phyloP scores from a whole-genome alignment of 1,140 invertebrate genomes.

The Lethrus apterus region DNA sequence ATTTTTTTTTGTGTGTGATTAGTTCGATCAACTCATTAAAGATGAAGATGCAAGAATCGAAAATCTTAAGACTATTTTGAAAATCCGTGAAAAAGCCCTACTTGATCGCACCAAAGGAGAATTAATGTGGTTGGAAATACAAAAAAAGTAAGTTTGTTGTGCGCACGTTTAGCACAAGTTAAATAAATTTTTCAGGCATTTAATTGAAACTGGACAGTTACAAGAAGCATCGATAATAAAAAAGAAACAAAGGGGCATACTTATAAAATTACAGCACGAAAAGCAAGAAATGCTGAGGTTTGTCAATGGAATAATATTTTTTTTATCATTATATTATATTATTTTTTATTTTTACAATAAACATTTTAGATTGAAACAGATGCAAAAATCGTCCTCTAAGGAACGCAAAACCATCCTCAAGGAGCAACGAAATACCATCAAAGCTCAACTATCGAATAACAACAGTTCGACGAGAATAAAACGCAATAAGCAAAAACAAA shows the following conservation, averaged over 20 bases:
- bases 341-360: conserved; percentile 11
- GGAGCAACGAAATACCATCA: conserved; percentile 35
- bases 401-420: conserved; percentile 34
- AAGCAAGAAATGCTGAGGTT: conserved; percentile 39
- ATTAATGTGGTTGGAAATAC: conserved; percentile 38
- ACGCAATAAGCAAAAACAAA: conserved; percentile 10
- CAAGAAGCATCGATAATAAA: conserved; percentile 37
- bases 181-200: conserved; percentile 28
- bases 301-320: neutral
- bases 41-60: conserved; percentile 38
- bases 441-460: conserved; percentile 29
- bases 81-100: conserved; percentile 36
- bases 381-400: conserved; percentile 36
- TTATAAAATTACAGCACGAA: conserved; percentile 38
- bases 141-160: conserved; percentile 35
- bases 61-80: conserved; percentile 37
- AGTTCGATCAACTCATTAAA: conserved; percentile 39
- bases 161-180: neutral
- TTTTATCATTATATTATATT: conserved; percentile 5
- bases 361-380: conserved; percentile 36
- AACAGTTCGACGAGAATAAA: conserved; percentile 27
- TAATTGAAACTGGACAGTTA: conserved; percentile 36
- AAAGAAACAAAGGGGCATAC: conserved; percentile 38
- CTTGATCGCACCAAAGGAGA: conserved; percentile 37
- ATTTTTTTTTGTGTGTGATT: too few species aligned